Percentiles rank a stretch among this genome's conserved stretches.
Conservation (phyloP, 2,113 vertebrate genomes). For the Tretioscincus oriximinensis region DNA sequence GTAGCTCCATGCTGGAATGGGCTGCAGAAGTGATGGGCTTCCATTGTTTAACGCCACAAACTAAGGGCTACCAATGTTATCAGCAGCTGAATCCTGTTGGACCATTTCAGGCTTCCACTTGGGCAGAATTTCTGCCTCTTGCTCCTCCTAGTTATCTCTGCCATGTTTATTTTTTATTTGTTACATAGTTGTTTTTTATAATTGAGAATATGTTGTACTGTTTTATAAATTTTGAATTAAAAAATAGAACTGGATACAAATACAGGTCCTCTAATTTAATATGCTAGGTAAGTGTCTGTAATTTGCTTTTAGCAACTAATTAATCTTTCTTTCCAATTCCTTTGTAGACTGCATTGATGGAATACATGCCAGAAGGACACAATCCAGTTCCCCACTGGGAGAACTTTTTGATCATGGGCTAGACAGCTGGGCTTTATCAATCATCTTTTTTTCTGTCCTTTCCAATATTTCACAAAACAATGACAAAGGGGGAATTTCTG, state of each 20-base stretch:
- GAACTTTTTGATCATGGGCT: conserved; percentile 73
- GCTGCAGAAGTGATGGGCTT: no score
- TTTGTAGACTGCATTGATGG: conserved; percentile 70
- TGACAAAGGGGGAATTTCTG: conserved; percentile 54
- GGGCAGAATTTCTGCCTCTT: no score
- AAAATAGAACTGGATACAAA: background rate
- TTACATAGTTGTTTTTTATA: no score
- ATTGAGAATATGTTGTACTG: no score
- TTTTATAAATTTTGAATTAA: no score
- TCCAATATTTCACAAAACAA: conserved; percentile 64
- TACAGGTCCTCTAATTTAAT: conserved; percentile 1
- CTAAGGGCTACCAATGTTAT: no score
- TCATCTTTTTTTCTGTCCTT: conserved; percentile 71
- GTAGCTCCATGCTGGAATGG: no score
- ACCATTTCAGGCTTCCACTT: no score
- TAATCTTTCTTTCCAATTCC: conserved; percentile 15
- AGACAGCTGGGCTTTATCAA: conserved; percentile 73
- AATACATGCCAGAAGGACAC: conserved; percentile 72
- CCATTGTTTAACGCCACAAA: no score
- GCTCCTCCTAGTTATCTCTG: no score
- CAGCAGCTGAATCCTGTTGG: no score
- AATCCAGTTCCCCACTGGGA: conserved; percentile 69
- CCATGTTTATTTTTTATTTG: no score
- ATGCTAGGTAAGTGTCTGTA: background rate
- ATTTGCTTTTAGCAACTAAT: background rate